phyloP scores from a whole-genome alignment of 2,888 invertebrate species.

The Cosmopolites sordidus region DNA sequence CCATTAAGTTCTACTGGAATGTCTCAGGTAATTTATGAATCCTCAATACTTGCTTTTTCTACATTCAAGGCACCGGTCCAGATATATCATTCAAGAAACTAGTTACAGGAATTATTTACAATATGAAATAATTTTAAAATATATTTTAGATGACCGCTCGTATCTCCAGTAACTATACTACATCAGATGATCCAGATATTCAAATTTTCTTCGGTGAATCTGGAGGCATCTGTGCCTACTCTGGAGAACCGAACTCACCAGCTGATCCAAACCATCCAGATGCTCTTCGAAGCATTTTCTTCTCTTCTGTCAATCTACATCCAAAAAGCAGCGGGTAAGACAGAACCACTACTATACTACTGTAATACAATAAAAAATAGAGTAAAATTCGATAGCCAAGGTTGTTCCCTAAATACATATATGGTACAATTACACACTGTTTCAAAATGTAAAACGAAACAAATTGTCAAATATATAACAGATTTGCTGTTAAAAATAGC shows the following conservation, averaged over 20 bases:
- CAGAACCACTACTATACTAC: background rate
- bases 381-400: no score
- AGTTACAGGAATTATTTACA: no score
- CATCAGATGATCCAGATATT: constrained; percentile 57
- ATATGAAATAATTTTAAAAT: no score
- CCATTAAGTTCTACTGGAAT: constrained; percentile 51
- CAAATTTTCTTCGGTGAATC: constrained; percentile 63
- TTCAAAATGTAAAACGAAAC: no score
- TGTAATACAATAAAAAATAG: no score
- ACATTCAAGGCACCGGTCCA: no score
- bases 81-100: no score
- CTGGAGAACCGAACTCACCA: constrained; percentile 47
- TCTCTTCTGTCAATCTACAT: constrained; percentile 59
- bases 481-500: no score
- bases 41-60: no score
- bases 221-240: constrained; percentile 53
- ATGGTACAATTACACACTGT: no score
- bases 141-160: constrained; percentile 17
- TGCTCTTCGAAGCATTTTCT: constrained; percentile 34
- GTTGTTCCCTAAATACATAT: no score
- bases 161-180: constrained; percentile 12
- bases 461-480: no score
- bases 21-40: constrained; percentile 7
- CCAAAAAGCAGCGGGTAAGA: constrained; percentile 62
- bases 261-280: constrained; percentile 38